Evolutionary conservation across 92 coral and sea anemone genomes (phyloP), one percentile per base, ranked within the genome.

Genomic region (Siderastrea siderea): DNA sequence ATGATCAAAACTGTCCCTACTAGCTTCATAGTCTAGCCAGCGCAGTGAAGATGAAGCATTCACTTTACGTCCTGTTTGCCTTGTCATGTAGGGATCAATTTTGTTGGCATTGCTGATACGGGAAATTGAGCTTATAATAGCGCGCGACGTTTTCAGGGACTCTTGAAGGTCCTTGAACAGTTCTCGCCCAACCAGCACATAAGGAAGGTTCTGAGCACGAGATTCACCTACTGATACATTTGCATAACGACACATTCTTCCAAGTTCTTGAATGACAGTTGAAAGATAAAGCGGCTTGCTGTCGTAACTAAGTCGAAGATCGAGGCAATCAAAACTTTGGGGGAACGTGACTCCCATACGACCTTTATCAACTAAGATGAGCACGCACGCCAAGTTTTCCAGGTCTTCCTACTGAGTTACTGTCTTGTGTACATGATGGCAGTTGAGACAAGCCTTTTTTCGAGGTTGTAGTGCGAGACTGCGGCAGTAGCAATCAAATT

Each of bases 331-430:
- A 63, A 63, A 63, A 63, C 68, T 16, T 15, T 7, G 68, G 68
- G 68, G 68, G n/a, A 63, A 63, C n/a, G 68, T 63, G n/a, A 63
- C n/a, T 63, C 6, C 14, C 44, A 19, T 38, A 63, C 68, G 93
- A 54, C 93, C 93, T 62, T 90, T 90, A 19, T 84, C 93, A 19
- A 90, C 90, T 81, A 90, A 81, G 53, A 90, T 78, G 11, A 90
- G 86, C 6, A 90, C 58, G 51, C 93, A 84, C 4, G 93, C 89
- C 65, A 90, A 69, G 12, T 79, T 82, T 48, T 90, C 93, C 59
- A 90, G 71, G 66, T 90, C 93, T 58, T 84, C 93, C 61, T 90
- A 90, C 71, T 84, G 82, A 12, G 90, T 84, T 14, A 90, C 79
- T 43, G 54, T 63, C 53, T 84, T 90, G 66, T 90, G 93, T 10